phyloP scores from a whole-genome alignment of 2,113 vertebrate species.

The Puffinus mauretanicus region DNA sequence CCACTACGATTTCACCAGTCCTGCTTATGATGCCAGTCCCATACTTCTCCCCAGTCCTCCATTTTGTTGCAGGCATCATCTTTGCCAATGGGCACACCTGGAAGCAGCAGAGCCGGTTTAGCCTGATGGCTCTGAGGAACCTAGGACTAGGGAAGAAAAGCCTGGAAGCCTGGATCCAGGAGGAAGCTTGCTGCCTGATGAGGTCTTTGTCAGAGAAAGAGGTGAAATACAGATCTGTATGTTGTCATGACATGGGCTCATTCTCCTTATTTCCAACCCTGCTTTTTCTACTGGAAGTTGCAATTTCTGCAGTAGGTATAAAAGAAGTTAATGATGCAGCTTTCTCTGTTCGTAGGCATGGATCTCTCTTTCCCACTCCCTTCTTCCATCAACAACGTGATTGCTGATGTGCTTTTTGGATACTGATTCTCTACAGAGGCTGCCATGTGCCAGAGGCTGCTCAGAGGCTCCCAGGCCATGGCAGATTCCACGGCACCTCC shows the following conservation, averaged over 20 bases:
- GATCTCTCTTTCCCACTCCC: not conserved
- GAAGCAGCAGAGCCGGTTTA: conserved; percentile 68
- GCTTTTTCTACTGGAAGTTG: not conserved
- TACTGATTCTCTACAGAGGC: not conserved
- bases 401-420: not conserved
- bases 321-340: not conserved
- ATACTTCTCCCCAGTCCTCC: not conserved
- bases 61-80: conserved; percentile 12
- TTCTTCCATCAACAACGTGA: not conserved
- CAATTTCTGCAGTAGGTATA: not conserved
- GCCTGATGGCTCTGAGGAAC: conserved; percentile 65
- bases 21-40: not conserved
- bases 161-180: conserved; percentile 64
- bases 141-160: conserved; percentile 64
- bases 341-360: not conserved
- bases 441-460: not conserved
- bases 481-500: not conserved
- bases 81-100: conserved; percentile 42
- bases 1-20: not conserved
- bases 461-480: not conserved
- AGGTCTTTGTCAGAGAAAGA: not conserved
- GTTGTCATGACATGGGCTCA: not conserved
- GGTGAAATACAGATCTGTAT: not conserved
- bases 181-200: not conserved
- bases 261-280: not conserved